Evolutionary conservation across 2,113 vertebrate genomes (phyloP).

Genomic region (Stegostoma tigrinum): DNA sequence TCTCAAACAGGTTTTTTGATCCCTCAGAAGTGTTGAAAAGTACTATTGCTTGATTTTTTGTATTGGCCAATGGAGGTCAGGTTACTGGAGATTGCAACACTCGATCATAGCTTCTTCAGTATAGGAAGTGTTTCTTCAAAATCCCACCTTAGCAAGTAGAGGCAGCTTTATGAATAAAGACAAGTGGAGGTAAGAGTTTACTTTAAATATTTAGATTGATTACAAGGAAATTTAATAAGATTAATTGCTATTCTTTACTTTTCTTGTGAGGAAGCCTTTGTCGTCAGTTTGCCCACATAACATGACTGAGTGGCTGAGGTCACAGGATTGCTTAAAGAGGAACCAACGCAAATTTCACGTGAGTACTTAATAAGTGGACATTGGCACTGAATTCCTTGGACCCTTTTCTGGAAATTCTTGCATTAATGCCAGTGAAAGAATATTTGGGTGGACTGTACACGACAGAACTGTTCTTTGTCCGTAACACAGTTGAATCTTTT

Average conservation of each 20-base stretch:
- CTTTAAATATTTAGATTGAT: neutral
- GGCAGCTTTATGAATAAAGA: neutral
- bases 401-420: neutral
- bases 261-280: neutral
- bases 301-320: neutral
- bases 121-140: neutral
- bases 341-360: neutral
- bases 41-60: neutral
- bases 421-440: neutral
- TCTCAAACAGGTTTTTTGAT: neutral
- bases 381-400: neutral
- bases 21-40: neutral
- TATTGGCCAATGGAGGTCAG: neutral
- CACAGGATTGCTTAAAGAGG: neutral
- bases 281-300: neutral
- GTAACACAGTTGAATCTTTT: neutral
- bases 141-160: neutral
- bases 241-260: neutral
- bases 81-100: neutral
- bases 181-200: neutral
- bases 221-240: neutral
- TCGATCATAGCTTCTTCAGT: neutral
- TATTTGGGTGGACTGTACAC: neutral
- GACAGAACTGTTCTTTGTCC: neutral
- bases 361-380: neutral